A percentile compares a stretch with the other conserved stretches of the same genome.
Evolutionary conservation across 2,888 invertebrate species (phyloP).

Genomic region (Crematogaster levior): DNA sequence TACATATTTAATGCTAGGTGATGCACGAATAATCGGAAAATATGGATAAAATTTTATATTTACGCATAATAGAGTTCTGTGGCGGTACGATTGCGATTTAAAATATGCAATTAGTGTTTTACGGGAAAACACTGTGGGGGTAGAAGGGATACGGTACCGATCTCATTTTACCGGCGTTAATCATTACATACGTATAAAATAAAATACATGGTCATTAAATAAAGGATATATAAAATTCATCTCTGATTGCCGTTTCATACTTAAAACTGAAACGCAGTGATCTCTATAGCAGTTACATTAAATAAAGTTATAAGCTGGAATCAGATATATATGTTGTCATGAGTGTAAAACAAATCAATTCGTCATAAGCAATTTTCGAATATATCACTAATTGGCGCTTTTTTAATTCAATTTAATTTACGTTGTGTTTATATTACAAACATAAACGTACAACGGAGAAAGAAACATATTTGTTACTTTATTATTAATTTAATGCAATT

Average conservation of each 20-base stretch:
- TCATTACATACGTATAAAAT: slow-evolving; percentile 51
- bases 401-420: slow-evolving; percentile 39
- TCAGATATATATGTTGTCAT: slow-evolving; percentile 12
- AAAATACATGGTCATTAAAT: slow-evolving; percentile 53
- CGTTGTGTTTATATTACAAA: slow-evolving; percentile 17
- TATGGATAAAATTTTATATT: slow-evolving; percentile 56
- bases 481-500: slow-evolving; percentile 32
- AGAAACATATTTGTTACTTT: slow-evolving; percentile 4
- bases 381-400: slow-evolving; percentile 32
- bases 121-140: slow-evolving; percentile 43
- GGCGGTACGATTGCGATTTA: slow-evolving; percentile 55
- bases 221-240: slow-evolving; percentile 53
- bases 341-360: slow-evolving; percentile 46
- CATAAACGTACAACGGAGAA: background rate
- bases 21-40: slow-evolving; percentile 55
- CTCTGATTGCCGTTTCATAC: slow-evolving; percentile 52
- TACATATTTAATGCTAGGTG: slow-evolving; percentile 55
- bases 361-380: slow-evolving; percentile 40
- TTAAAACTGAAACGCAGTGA: slow-evolving; percentile 36
- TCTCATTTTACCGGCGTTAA: slow-evolving; percentile 54
- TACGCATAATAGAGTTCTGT: slow-evolving; percentile 54
- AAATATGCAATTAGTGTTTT: slow-evolving; percentile 56
- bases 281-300: slow-evolving; percentile 33
- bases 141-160: slow-evolving; percentile 43
- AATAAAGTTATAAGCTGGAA: slow-evolving; percentile 44